These are phyloP conservation scores for Lutraria lutraria DNA, from an alignment of 2,888 invertebrate genomes.

Conservation along the genomic window DNA sequence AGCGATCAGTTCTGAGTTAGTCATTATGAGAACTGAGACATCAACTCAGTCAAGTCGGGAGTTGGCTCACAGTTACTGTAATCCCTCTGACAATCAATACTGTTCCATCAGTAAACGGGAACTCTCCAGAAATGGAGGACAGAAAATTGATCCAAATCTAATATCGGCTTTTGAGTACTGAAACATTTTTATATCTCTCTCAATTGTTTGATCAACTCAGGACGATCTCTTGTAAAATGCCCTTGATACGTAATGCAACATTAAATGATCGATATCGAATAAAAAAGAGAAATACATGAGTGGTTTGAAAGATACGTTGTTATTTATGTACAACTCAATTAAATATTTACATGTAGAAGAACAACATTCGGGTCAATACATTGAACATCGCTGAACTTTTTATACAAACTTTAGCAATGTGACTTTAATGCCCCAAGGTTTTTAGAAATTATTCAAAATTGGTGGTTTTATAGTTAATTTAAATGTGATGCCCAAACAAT, in stretches of 20 bases:
- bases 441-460: too few relatives aligned
- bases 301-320: background rate
- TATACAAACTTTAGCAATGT: too few relatives aligned
- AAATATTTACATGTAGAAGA: background rate
- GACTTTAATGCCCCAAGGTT: too few relatives aligned
- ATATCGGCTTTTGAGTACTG: slow-evolving; percentile 17
- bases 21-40: background rate
- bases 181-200: slow-evolving; percentile 7
- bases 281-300: slow-evolving; percentile 8
- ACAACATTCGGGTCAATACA: slow-evolving; percentile 6
- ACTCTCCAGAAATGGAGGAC: slow-evolving; percentile 5
- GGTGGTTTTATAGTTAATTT: too few relatives aligned
- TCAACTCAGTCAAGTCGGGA: background rate
- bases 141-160: slow-evolving; percentile 20
- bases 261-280: slow-evolving; percentile 8
- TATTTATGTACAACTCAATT: background rate
- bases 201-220: background rate
- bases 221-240: background rate
- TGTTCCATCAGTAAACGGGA: slow-evolving; percentile 20
- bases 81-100: slow-evolving; percentile 10
- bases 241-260: background rate
- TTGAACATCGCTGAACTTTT: background rate
- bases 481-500: too few relatives aligned
- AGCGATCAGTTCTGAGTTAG: background rate
- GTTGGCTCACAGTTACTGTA: background rate